Evolutionary conservation across 2,797 vertebrate species (phyloP), one percentile per base, ranked within the genome.

Genomic region (Cyclopterus lumpus): DNA sequence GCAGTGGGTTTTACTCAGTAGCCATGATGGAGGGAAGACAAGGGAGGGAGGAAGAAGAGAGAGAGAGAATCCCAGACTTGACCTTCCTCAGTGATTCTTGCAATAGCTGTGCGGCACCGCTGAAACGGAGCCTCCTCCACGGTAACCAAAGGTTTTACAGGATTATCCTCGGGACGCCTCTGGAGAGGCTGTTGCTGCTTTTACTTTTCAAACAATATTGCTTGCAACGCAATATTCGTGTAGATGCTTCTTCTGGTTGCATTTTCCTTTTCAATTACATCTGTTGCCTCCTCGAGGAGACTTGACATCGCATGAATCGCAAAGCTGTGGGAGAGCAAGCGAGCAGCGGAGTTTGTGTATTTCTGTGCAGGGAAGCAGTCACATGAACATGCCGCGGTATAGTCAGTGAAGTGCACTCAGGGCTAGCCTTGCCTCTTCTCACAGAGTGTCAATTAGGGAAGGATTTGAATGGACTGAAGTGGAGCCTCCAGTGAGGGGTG

Each of bases 381-480:
- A 73, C 65, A 83, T 89, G 91, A 88, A 88, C 85, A 82, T 79
- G 88, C 82, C 85, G 71, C 59, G 89, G 85, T 85, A 66, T 67
- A 85, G 86, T 82, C 89, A 80, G 88, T 90, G 88, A 85, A 88
- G 92, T 91, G 91, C 88, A 90, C 90, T 91, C 86, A 72, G 89
- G 90, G 86, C 82, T 86, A 80, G 84, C 86, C 83, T 88, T 60
- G 86, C 83, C 86, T 89, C 80, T 83, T 82, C 86, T 86, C 86
- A 71, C 88, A 86, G 79, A 87, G 89, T 89, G 89, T 92, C 90
- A 91, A 91, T 93, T 93, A 91, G 90, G 84, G 83, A 84, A 83
- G 88, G 89, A 90, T 91, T 91, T 89, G 89, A 89, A 93, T 90
- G 88, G 87, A 77, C 88, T 90, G 73, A 80, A 91, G 89, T 88